Conservation (phyloP, 53 echinoderm and acorn worm genomes). For the Crossaster papposus region DNA sequence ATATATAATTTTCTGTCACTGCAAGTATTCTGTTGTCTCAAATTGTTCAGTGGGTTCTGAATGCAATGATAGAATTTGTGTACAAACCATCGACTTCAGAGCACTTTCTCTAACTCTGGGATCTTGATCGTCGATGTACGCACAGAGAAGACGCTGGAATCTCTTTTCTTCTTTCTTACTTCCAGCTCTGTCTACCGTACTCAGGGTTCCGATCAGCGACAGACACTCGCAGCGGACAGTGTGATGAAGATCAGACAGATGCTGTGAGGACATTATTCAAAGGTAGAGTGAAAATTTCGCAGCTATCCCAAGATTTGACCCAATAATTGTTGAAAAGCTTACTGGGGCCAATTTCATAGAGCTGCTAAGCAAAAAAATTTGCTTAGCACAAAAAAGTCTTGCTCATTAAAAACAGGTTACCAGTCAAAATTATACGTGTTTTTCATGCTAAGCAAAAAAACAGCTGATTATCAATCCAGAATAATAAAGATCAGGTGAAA, state of each 20-base stretch:
- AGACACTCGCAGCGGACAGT: constrained; percentile 80
- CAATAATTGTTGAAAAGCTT: too few species aligned
- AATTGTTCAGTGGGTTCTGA: not conserved
- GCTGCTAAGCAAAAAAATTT: too few species aligned
- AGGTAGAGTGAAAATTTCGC: not conserved
- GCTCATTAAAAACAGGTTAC: too few species aligned
- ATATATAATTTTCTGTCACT: too few species aligned
- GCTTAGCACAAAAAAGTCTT: too few species aligned
- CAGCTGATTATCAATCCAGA: too few species aligned
- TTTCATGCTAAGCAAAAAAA: too few species aligned
- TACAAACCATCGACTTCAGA: constrained; percentile 83
- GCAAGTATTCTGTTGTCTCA: too few species aligned
- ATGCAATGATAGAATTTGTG: not conserved
- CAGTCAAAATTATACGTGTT: too few species aligned
- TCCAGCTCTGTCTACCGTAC: constrained; percentile 63
- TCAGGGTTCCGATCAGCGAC: constrained; percentile 80
- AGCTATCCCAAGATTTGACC: not conserved
- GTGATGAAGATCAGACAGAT: constrained; percentile 78
- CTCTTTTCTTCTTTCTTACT: constrained; percentile 60
- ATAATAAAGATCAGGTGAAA: too few species aligned
- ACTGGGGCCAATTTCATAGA: too few species aligned
- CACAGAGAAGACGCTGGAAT: constrained; percentile 74
- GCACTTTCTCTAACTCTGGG: constrained; percentile 88
- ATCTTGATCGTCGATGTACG: constrained; percentile 82
- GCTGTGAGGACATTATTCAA: constrained; percentile 41